These are phyloP conservation scores for Sphaerodactylus townsendi DNA, from an alignment of 2,113 vertebrate genomes.

Conservation along the genomic window DNA sequence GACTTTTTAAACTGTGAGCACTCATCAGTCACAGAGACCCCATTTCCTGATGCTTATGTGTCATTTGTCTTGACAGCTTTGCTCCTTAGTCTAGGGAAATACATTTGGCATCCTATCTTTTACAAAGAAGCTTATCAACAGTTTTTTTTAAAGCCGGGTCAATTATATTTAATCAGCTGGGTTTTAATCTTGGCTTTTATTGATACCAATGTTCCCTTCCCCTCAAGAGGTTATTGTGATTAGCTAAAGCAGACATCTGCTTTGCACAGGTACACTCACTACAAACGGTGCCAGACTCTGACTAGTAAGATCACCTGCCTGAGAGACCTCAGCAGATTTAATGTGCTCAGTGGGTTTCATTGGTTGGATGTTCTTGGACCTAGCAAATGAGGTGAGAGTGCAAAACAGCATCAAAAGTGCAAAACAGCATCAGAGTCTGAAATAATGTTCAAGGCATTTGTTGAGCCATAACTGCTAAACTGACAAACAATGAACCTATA, in stretches of 20 bases:
- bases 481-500: background rate
- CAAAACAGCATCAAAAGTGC: background rate
- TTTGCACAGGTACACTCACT: background rate
- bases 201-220: background rate
- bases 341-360: background rate
- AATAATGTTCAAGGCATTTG: background rate
- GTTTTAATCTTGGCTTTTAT: background rate
- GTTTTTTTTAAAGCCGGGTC: too few relatives aligned
- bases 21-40: background rate
- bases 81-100: background rate
- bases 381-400: background rate
- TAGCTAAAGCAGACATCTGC: background rate
- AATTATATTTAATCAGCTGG: background rate
- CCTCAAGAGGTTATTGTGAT: accelerated
- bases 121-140: background rate
- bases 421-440: too few relatives aligned
- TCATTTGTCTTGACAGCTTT: background rate
- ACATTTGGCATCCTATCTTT: background rate
- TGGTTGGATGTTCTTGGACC: background rate
- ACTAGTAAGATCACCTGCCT: background rate
- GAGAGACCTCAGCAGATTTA: accelerated
- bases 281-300: background rate
- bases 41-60: background rate
- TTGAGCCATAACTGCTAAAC: too few relatives aligned
- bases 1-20: background rate